phyloP scores from a whole-genome alignment of 2,113 vertebrate species.

The Trichechus manatus region DNA sequence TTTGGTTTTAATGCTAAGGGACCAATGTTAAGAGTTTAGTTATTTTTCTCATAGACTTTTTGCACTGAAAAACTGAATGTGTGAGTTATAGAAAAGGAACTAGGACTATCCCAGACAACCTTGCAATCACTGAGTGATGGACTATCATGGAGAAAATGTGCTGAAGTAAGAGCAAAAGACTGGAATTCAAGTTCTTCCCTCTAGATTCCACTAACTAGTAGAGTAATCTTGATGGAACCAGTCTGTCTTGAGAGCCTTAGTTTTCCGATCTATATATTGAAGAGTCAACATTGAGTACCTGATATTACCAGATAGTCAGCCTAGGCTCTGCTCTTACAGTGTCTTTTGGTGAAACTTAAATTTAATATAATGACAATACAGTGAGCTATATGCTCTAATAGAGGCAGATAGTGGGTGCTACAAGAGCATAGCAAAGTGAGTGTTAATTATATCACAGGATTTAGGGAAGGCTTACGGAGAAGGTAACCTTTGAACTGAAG shows the following conservation, averaged over 20 bases:
- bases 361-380: neutral
- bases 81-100: neutral
- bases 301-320: neutral
- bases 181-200: neutral
- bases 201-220: neutral
- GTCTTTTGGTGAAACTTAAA: neutral
- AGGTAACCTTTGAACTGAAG: neutral
- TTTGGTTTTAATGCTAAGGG: neutral
- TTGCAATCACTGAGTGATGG: neutral
- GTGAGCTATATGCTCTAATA: neutral
- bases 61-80: neutral
- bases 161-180: neutral
- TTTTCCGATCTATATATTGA: neutral
- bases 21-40: neutral
- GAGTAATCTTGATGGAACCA: neutral
- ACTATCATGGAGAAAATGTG: neutral
- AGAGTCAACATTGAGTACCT: neutral
- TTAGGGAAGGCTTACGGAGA: neutral
- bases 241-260: neutral
- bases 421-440: neutral
- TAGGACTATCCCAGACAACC: neutral
- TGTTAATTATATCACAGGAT: neutral
- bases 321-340: neutral
- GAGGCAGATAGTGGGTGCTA: neutral
- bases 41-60: neutral